Conservation (phyloP, 1,140 invertebrate genomes). For the Hylyphantes graminicola region DNA sequence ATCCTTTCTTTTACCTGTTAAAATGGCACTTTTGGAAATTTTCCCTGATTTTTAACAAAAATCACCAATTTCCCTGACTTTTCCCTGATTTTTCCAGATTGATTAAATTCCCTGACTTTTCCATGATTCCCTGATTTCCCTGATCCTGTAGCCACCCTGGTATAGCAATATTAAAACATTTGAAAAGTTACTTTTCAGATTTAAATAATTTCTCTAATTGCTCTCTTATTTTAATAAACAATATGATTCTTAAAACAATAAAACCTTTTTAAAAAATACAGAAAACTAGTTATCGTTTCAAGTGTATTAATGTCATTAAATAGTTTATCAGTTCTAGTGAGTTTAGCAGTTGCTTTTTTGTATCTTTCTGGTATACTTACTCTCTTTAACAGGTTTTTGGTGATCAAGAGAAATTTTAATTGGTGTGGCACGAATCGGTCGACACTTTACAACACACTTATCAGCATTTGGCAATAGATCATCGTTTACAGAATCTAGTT, state of each 20-base stretch:
- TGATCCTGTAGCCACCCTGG: no score
- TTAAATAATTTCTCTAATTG: background rate
- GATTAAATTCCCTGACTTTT: no score
- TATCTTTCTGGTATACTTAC: constrained; percentile 64
- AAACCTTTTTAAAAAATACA: constrained; percentile 65
- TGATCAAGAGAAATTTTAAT: constrained; percentile 69
- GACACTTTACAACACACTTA: constrained; percentile 64
- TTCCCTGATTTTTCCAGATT: no score
- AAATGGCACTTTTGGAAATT: no score
- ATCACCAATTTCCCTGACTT: no score
- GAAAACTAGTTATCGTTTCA: no score
- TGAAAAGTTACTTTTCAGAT: background rate
- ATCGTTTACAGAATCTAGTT: constrained; percentile 59
- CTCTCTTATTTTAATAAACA: constrained; percentile 67
- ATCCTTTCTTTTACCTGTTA: no score
- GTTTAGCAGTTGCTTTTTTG: constrained; percentile 64
- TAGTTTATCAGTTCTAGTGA: no score
- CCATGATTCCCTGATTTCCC: no score
- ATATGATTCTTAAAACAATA: no score
- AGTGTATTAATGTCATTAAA: no score
- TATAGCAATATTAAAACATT: background rate
- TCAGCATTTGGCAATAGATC: constrained; percentile 54
- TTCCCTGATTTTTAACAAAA: no score
- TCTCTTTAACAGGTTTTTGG: constrained; percentile 65
- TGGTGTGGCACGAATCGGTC: constrained; percentile 67